Conservation (phyloP, 2,888 invertebrate genomes). For the Ephialtes manifestator region DNA sequence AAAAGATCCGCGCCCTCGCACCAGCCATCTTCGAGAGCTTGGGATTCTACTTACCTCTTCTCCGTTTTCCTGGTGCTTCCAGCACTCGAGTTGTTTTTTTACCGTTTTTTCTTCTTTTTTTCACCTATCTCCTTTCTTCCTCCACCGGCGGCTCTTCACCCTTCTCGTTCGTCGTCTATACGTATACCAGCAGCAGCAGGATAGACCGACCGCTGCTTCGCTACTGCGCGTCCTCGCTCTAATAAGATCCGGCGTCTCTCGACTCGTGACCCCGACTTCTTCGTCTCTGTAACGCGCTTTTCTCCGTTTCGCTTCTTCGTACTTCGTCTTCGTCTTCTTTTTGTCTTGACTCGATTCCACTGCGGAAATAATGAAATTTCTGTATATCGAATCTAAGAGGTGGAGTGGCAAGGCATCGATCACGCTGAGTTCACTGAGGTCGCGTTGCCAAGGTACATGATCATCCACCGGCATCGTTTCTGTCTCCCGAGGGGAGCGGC, state of each 20-base stretch:
- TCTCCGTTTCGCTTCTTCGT: slow-evolving; percentile 10
- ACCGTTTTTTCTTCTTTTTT: slow-evolving; percentile 23
- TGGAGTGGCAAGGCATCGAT: slow-evolving; percentile 47
- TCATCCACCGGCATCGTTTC: slow-evolving; percentile 21
- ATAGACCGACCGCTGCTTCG: slow-evolving; percentile 39
- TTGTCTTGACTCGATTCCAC: slow-evolving; percentile 29
- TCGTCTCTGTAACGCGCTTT: slow-evolving; percentile 15
- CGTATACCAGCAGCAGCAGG: slow-evolving; percentile 8
- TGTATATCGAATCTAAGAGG: slow-evolving; percentile 44
- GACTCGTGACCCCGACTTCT: slow-evolving; percentile 28
- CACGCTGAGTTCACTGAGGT: slow-evolving; percentile 1
- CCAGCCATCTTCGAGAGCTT: slow-evolving; percentile 54
- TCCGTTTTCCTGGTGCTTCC: slow-evolving; percentile 35
- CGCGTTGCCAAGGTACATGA: background rate
- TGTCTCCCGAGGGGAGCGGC: background rate
- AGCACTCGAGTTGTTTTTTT: background rate
- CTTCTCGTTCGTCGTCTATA: slow-evolving; percentile 24
- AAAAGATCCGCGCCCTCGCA: slow-evolving; percentile 22
- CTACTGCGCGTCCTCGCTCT: slow-evolving; percentile 48
- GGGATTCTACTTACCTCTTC: slow-evolving; percentile 51
- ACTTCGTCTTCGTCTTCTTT: slow-evolving; percentile 20
- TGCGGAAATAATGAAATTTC: slow-evolving; percentile 55
- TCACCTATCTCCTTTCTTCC: slow-evolving; percentile 11
- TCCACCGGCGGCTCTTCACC: slow-evolving; percentile 13
- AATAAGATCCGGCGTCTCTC: slow-evolving; percentile 58